Percentiles rank a stretch among this genome's conserved stretches.
These are phyloP conservation scores for Poecilia gillii DNA, from an alignment of 2,797 vertebrate genomes.

Conservation along the genomic window DNA sequence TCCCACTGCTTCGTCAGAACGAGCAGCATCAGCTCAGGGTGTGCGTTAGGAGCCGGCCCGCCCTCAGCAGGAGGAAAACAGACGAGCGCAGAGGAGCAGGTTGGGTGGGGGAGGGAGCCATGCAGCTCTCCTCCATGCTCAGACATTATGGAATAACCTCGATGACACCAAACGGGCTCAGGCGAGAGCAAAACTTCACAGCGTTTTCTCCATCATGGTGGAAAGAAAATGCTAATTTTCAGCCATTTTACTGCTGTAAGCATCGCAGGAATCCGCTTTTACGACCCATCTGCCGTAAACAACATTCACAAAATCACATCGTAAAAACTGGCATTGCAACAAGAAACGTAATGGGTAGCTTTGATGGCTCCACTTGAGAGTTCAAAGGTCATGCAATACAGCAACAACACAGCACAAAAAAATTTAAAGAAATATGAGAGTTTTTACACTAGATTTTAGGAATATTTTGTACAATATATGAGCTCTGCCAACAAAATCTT, in stretches of 20 bases:
- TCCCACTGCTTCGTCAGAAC: constrained; percentile 64
- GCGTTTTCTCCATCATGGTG: not conserved
- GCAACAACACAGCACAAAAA: constrained; percentile 3
- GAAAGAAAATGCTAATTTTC: not conserved
- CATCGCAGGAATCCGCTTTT: not conserved
- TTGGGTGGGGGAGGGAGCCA: constrained; percentile 58
- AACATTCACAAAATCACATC: not conserved
- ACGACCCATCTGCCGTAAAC: not conserved
- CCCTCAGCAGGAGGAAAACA: constrained; percentile 62
- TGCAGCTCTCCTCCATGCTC: constrained; percentile 34
- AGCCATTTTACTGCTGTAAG: not conserved
- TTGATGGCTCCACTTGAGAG: constrained; percentile 24
- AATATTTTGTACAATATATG: not conserved
- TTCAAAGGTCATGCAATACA: constrained; percentile 46
- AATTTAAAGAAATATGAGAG: not conserved
- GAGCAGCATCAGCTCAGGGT: constrained; percentile 58
- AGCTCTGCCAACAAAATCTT: not conserved
- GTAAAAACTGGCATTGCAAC: not conserved
- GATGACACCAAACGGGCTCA: not conserved
- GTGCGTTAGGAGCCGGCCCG: constrained; percentile 60
- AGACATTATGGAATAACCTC: constrained; percentile 60
- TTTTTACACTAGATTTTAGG: not conserved
- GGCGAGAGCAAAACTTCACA: not conserved
- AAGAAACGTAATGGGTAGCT: constrained; percentile 9
- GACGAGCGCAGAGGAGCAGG: constrained; percentile 53